Conservation (phyloP, 1,140 invertebrate species). For the Melipona quadrifasciata region DNA sequence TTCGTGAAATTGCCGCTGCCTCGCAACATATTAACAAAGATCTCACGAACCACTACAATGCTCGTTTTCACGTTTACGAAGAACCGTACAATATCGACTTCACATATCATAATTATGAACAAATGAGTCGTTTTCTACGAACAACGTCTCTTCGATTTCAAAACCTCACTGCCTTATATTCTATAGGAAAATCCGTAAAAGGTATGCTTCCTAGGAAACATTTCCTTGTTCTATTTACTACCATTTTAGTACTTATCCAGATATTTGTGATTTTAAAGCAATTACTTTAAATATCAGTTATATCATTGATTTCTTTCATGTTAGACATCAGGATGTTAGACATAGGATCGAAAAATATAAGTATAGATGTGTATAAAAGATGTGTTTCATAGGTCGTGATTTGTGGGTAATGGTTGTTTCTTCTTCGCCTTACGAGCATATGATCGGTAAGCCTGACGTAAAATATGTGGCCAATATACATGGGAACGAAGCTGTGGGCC, state of each 20-base stretch:
- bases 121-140: slow-evolving; percentile 91
- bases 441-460: slow-evolving; percentile 95
- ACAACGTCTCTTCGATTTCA: slow-evolving; percentile 90
- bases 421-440: slow-evolving; percentile 93
- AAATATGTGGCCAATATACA: slow-evolving; percentile 97
- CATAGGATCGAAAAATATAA: neutral
- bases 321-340: neutral
- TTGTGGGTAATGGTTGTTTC: slow-evolving; percentile 98
- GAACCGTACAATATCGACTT: slow-evolving; percentile 86
- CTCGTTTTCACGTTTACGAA: slow-evolving; percentile 74
- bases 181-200: slow-evolving; percentile 96
- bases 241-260: neutral
- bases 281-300: neutral
- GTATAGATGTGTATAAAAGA: too few relatives aligned
- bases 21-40: slow-evolving; percentile 64
- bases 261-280: neutral
- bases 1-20: slow-evolving; percentile 32
- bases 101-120: slow-evolving; percentile 94
- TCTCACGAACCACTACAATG: slow-evolving; percentile 72
- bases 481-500: slow-evolving; percentile 94
- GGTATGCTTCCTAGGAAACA: slow-evolving; percentile 81
- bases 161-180: slow-evolving; percentile 93
- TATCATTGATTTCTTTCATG: neutral
- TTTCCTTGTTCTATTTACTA: neutral
- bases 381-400: slow-evolving; percentile 86